Evolutionary conservation across 2,888 invertebrate genomes (phyloP), one percentile per base, ranked within the genome.

Genomic region (Hirtodrosophila trivittata): DNA sequence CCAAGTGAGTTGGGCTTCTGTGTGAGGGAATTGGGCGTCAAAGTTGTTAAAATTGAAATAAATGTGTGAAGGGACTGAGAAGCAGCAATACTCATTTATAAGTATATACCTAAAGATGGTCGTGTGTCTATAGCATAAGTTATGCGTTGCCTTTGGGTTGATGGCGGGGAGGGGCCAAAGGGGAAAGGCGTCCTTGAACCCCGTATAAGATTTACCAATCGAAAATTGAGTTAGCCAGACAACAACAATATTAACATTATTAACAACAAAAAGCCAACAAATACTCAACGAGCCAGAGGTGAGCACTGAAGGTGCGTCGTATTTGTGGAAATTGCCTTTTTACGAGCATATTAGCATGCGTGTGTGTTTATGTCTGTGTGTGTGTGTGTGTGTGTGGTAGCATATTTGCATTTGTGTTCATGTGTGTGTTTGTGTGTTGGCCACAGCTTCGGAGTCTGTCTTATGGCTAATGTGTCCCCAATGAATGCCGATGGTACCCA

Each of bases 381-480:
- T 54, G 58, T 46, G 13, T 51, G 56, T 45, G 33, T 37, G 38
- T 12, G 26, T 37, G 47, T 49, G 39, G 55, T 39, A 47, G 55
- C 55, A 47, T 60, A 81, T 84, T 84, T 78, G 84, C 75, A 81
- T 78, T 71, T 66, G 39, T 33, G 67, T 26, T 55, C 43, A 58
- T 62, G 45, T 33, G 52, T 49, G 58, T 60, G 39, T n/a, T n/a
- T 54, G 56, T 50, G 45, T 62, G 52, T 60, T 70, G 66, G 57
- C 67, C 73, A 58, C 73, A 73, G 57, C 73, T 47, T 62, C 51
- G 62, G 57, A 66, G 65, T 68, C 67, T 74, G 72, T 73, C 75
- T 76, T 59, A 51, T 62, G 75, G 75, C 87, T 87, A 88, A 88
- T 88, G 88, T 81, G 86, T 88, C 89, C 88, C 88, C 80, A 76